Evolutionary conservation across 1,140 invertebrate species (phyloP).

Genomic region (Brachionus paranguensis): DNA sequence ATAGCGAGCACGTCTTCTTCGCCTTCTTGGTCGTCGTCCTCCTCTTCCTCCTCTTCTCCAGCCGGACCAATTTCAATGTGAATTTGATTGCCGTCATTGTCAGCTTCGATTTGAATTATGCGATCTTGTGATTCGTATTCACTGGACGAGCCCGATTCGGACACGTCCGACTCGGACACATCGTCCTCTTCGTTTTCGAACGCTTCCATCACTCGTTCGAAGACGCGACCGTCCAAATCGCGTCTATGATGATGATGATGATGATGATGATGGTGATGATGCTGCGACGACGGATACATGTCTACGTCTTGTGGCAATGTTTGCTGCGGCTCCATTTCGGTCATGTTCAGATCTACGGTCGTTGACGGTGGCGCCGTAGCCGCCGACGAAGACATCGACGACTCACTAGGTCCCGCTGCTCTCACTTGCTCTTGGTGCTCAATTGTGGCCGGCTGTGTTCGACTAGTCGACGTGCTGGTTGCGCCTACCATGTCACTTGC

Average conservation of each 20-base stretch:
- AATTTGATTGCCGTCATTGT: constrained; percentile 30
- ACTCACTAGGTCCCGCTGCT: neutral
- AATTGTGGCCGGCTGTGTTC: no score
- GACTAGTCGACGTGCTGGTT: no score
- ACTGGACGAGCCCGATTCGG: neutral
- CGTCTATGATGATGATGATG: constrained; percentile 27
- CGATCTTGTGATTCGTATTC: constrained; percentile 34
- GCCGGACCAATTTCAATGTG: constrained; percentile 27
- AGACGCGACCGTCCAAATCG: neutral
- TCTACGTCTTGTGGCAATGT: constrained; percentile 38
- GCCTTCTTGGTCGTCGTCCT: constrained; percentile 52
- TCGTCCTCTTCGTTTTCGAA: constrained; percentile 13
- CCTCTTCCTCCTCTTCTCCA: constrained; percentile 14
- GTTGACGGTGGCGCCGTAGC: neutral
- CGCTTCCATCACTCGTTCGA: constrained; percentile 33
- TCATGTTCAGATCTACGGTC: constrained; percentile 6
- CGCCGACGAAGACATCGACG: neutral
- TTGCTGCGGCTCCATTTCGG: constrained; percentile 38
- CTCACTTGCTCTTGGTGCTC: neutral
- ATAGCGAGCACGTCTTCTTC: constrained; percentile 59
- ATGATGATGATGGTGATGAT: neutral
- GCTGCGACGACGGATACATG: neutral
- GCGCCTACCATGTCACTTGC: no score
- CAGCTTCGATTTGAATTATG: constrained; percentile 32
- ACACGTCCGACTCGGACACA: neutral